These are phyloP conservation scores for Pygoscelis adeliae DNA, from an alignment of 2,113 vertebrate species.

Conservation along the genomic window DNA sequence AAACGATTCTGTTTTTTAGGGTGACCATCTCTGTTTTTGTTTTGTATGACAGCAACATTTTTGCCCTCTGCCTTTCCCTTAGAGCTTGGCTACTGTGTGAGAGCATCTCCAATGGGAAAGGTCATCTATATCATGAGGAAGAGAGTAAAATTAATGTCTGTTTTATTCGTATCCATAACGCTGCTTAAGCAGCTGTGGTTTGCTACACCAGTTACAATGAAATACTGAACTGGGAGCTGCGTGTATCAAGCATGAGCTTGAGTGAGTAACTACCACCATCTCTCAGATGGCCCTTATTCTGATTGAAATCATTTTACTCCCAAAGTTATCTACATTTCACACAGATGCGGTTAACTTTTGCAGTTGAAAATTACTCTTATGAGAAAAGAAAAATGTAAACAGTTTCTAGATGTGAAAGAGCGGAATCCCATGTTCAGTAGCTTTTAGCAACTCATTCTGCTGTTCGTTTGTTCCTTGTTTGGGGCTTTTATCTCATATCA, in stretches of 20 bases:
- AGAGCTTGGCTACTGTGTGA: neutral
- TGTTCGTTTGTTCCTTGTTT: neutral
- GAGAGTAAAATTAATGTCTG: neutral
- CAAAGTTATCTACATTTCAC: neutral
- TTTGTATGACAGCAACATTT: neutral
- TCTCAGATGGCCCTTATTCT: neutral
- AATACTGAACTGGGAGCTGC: neutral
- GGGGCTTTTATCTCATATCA: neutral
- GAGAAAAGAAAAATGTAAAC: neutral
- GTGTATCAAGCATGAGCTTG: neutral
- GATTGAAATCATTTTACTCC: neutral
- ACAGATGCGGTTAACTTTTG: neutral
- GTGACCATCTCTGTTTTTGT: neutral
- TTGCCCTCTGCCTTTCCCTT: neutral
- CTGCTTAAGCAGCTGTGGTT: neutral
- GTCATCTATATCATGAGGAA: rapidly evolving
- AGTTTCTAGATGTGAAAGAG: neutral
- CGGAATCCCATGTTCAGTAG: neutral
- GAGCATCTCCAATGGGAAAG: neutral
- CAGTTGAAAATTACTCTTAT: neutral
- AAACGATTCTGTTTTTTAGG: neutral
- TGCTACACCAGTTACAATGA: neutral
- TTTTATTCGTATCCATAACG: neutral
- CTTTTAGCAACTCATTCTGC: neutral
- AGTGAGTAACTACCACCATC: neutral